Evolutionary conservation across 1,140 invertebrate genomes (phyloP), one percentile per base, ranked within the genome.

Genomic region (Cylas formicarius): DNA sequence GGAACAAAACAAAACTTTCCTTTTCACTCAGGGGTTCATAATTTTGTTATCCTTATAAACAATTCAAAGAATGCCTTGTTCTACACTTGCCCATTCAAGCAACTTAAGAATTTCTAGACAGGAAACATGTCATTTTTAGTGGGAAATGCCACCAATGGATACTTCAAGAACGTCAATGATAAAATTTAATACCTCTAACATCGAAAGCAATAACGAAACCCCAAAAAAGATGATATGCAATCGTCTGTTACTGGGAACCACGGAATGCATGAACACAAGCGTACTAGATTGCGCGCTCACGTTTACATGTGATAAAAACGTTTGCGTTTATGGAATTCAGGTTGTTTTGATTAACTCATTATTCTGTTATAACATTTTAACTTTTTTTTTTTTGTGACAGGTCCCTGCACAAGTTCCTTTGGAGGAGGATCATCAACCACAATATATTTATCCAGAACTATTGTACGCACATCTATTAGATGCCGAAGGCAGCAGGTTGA

Each of bases 381-480:
- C 8, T 32, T 40, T 18, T 52, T 67, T 0, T 62, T n/a, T n/a
- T n/a, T n/a, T n/a, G n/a, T n/a, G n/a, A n/a, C n/a, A 78, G 70
- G 73, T 80, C 42, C 75, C 77, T 0, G 75, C 76, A 8, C 76
- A 80, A 45, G 72, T 76, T 20, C 63, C 74, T 22, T 68, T 71
- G 47, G 57, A 67, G 44, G 58, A 63, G 24, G 59, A 60, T 33
- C 39, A 57, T 24, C 56, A 55, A 17, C 52, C 50, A 24, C 60
- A 66, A n/a, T 29, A 40, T 27, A 52, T 60, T 51, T 87, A 87
- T 64, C 77, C 78, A 0, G 84, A 88, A 69, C 73, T 86, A 38
- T 71, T 87, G 20, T 86, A 86, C 58, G 83, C 84, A 8, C 81
- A 86, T 68, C 69, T 87, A 20, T 68, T 85, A 46, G 84, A 87